Percentiles rank a stretch among this genome's conserved stretches.
phyloP scores from a whole-genome alignment of 2,797 vertebrate species.

The Urosaurus nigricauda region DNA sequence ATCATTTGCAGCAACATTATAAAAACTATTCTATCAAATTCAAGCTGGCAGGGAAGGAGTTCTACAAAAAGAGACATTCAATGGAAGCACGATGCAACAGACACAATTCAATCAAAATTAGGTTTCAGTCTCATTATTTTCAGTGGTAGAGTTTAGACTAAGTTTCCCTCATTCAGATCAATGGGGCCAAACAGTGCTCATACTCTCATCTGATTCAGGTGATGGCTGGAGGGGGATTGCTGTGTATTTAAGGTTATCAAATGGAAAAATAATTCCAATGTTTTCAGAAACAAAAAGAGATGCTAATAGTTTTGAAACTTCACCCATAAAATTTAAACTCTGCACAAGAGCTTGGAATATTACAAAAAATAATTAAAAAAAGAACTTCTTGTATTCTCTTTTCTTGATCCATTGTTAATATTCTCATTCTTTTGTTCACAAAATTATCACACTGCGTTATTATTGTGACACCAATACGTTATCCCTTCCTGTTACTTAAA shows the following conservation, averaged over 20 bases:
- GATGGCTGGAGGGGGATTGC: not conserved
- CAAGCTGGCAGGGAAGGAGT: constrained; percentile 42
- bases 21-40: constrained; percentile 48
- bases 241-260: not conserved
- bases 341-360: not conserved
- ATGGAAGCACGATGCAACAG: constrained; percentile 2
- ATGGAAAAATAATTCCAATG: not conserved
- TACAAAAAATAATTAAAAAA: too few species aligned
- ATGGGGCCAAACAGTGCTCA: not conserved
- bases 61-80: constrained; percentile 30
- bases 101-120: not conserved
- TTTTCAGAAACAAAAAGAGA: not conserved
- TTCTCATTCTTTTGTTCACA: too few species aligned
- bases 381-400: too few species aligned
- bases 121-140: not conserved
- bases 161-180: not conserved
- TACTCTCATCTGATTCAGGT: not conserved
- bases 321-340: not conserved
- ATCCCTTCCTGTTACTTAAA: too few species aligned
- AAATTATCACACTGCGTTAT: too few species aligned
- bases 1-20: constrained; percentile 51
- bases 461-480: too few species aligned
- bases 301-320: not conserved
- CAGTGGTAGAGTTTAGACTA: not conserved
- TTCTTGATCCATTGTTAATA: too few species aligned